Base-by-base conservation (phyloP, 2,888 invertebrate species). In the Spodoptera littoralis region DNA sequence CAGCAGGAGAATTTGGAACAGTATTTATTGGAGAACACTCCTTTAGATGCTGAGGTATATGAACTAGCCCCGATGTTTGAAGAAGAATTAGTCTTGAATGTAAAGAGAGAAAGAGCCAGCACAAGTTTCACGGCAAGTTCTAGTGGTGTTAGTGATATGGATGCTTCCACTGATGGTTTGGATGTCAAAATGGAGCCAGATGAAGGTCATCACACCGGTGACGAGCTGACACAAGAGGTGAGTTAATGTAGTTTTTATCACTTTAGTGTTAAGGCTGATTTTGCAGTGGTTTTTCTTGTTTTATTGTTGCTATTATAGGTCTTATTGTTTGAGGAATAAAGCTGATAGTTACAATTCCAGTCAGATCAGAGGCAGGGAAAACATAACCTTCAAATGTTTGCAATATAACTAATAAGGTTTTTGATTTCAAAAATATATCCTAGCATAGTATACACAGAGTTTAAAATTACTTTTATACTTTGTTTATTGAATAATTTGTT, bases 161-260 rank as follows among this genome's bases (percentile, higher is more conserved):
- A 93, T 64, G 71, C 82, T 30, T 90, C 92, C 2, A 87, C 83
- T 58, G 90, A 89, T 56, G 78, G 83, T 59, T 82, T 84, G n/a
- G 91, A 93, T 64, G 82, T 93, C 47, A 95, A 95, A 77, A 67
- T 88, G 69, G 95, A 95, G 76, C 87, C 92, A 12, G 94, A 94
- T 73, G 95, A 95, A 50, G 94, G 93, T 0, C 90, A 93, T 61
- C 94, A 93, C 57, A 92, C 90, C 11, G 94, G 94, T 0, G 95
- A 95, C 60, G 95, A 95, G 75, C 84, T 95, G 63, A 95, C 95
- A 0, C 95, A 94, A 80, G 95, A 95, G 93, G 95, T 95, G 72
- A 90, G 93, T 84, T 6, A 36, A 36, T 36, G 36, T 36, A 36
- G 36, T 8, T 36, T 36, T 36, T 36, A 9, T 36, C 6, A 9